A percentile compares a stretch with the other conserved stretches of the same genome.
Evolutionary conservation across 92 coral and sea anemone genomes (phyloP).

Genomic region (Pocillopora grandis): DNA sequence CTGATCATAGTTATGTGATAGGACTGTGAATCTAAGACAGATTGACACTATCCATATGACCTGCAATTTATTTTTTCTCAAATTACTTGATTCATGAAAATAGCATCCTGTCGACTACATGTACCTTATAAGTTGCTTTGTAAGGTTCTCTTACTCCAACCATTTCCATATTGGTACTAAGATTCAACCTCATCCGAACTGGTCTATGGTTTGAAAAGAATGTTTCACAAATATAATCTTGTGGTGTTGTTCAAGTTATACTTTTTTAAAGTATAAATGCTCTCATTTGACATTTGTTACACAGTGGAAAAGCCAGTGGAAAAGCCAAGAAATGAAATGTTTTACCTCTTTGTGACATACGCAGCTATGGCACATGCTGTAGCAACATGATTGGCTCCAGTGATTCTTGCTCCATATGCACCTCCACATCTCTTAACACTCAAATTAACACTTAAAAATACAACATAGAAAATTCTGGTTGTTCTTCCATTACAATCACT

Average conservation of each 20-base stretch:
- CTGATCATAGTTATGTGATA: too few species aligned
- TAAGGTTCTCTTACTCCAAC: conserved; percentile 82
- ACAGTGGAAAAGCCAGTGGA: too few species aligned
- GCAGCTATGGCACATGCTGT: conserved; percentile 86
- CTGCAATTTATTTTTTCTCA: too few species aligned
- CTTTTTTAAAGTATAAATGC: too few species aligned
- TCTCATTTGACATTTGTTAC: too few species aligned
- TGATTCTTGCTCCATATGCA: conserved; percentile 79
- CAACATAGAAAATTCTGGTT: neutral
- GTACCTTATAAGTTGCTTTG: conserved; percentile 80
- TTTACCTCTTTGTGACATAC: conserved; percentile 75
- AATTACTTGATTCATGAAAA: too few species aligned
- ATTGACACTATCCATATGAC: too few species aligned
- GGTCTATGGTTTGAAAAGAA: conserved; percentile 54
- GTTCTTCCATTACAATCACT: neutral
- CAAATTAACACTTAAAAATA: conserved; percentile 60
- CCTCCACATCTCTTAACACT: conserved; percentile 86
- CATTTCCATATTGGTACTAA: conserved; percentile 89
- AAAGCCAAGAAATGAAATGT: neutral
- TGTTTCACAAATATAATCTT: neutral
- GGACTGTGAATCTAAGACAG: too few species aligned
- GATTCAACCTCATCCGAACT: conserved; percentile 76
- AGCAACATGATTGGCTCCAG: conserved; percentile 63
- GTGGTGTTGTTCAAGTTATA: neutral
- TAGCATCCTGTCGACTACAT: neutral